Evolutionary conservation across 2,888 invertebrate species (phyloP).

Genomic region (Abscondita cerata): DNA sequence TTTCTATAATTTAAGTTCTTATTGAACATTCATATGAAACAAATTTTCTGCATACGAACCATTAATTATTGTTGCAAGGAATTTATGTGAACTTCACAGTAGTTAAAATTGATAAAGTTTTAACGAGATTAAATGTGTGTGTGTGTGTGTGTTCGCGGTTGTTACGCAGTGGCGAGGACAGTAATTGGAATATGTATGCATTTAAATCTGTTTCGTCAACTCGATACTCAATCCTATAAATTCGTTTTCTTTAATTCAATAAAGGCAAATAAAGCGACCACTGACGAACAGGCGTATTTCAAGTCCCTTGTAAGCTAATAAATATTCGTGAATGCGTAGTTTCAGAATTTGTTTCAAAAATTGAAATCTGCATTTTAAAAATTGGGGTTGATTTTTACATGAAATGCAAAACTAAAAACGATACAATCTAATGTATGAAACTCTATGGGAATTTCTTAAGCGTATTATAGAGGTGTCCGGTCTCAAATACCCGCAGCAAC

Average conservation of each 20-base stretch:
- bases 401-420: no score
- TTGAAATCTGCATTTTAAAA: slow-evolving; percentile 56
- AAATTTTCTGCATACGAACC: no score
- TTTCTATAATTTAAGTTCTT: no score
- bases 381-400: no score
- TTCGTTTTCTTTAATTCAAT: slow-evolving; percentile 55
- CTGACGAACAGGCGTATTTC: slow-evolving; percentile 57
- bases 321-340: slow-evolving; percentile 55
- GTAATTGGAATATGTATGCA: no score
- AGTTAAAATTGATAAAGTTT: no score
- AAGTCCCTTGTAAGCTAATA: slow-evolving; percentile 47
- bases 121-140: no score
- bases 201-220: slow-evolving; percentile 18
- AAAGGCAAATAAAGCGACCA: slow-evolving; percentile 48
- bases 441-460: slow-evolving; percentile 9
- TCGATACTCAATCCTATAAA: slow-evolving; percentile 33
- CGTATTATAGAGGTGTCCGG: slow-evolving; percentile 36
- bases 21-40: no score
- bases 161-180: no score
- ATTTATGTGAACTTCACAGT: no score
- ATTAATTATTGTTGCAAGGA: no score
- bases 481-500: slow-evolving; percentile 30
- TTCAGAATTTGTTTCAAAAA: slow-evolving; percentile 56
- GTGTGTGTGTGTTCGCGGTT: no score
- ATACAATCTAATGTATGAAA: background rate